Base-by-base conservation (phyloP, 2,113 vertebrate genomes). In the Rissa tridactyla region DNA sequence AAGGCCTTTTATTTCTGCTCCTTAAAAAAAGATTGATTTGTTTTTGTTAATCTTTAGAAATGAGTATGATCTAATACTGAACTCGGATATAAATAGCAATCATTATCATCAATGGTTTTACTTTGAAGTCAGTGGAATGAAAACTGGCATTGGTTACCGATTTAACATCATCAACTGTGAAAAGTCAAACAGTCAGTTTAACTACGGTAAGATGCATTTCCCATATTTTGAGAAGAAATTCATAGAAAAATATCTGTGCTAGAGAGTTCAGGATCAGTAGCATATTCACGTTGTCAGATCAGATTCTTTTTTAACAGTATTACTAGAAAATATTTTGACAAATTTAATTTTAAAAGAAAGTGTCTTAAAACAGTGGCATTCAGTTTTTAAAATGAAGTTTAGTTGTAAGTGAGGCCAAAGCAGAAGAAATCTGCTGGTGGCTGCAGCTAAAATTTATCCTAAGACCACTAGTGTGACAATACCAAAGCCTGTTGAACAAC, bases 51-150 rank as follows among this genome's bases (percentile, higher is more conserved):
- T 97, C 95, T 98, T 83, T 91, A 99, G 99, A 98, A 98, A 98
- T 44, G 99, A 99, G 88, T 99, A 99, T 95, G 99, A 99, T 97
- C 98, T 99, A 88, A 98, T 99, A 97, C 97, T 99, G 97, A 99
- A 99, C 97, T 99, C 99, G 2, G 99, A 99, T 97, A 99, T 99
- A 98, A 99, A 99, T 96, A 99, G 99, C 97, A 99, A 99, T 97
- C 99, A 99, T 97, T 99, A 99, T 97, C 99, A 99, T 95, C 99
- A 99, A 85, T 99, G 99, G 99, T 99, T 99, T 98, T 99, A 99
- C 97, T 99, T 99, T 94, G 99, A 99, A 98, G 99, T 99, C 97
- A 99, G 99, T 94, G 98, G 99, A 95, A 99, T 99, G 99, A 98
- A 98, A 21, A 98, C 98, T 30, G 98, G 98, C 55, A 85, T 98